Evolutionary conservation across 1,140 invertebrate species (phyloP).

Genomic region (Papilio dardanus): DNA sequence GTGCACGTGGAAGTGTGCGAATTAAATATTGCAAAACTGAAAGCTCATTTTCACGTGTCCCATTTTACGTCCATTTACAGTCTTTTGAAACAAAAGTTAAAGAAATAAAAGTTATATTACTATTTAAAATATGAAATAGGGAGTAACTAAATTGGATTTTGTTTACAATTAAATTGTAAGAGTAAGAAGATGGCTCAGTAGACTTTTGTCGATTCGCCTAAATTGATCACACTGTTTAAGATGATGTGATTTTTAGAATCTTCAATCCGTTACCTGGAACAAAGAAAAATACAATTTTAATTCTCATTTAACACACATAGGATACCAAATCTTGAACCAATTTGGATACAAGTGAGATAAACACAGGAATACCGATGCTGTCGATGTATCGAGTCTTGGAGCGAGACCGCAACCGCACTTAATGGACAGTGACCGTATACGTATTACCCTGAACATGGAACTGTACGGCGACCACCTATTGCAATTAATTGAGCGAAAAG

Average conservation of each 20-base stretch:
- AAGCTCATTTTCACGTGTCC: constrained; percentile 17
- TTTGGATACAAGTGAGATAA: background rate
- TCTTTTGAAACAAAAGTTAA: constrained; percentile 1
- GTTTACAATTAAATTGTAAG: background rate
- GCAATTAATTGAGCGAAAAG: constrained; percentile 30
- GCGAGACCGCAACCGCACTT: constrained; percentile 32
- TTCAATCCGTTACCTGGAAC: constrained; percentile 6
- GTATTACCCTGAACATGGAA: constrained; percentile 23
- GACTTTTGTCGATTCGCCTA: background rate
- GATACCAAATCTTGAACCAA: background rate
- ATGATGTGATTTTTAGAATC: background rate
- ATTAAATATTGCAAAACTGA: constrained; percentile 12
- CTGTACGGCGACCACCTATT: constrained; percentile 3
- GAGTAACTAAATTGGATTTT: too few relatives aligned
- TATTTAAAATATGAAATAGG: too few relatives aligned
- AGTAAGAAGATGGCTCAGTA: background rate
- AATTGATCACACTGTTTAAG: background rate
- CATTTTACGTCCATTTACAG: constrained; percentile 12
- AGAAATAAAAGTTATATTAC: background rate
- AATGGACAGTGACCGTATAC: constrained; percentile 29
- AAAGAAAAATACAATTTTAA: background rate
- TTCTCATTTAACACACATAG: background rate
- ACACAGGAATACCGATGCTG: background rate
- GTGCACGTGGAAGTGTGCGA: constrained; percentile 19
- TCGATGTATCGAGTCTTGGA: background rate